Evolutionary conservation across 2,113 vertebrate species (phyloP), one percentile per base, ranked within the genome.

Genomic region (Apeltes quadracus): DNA sequence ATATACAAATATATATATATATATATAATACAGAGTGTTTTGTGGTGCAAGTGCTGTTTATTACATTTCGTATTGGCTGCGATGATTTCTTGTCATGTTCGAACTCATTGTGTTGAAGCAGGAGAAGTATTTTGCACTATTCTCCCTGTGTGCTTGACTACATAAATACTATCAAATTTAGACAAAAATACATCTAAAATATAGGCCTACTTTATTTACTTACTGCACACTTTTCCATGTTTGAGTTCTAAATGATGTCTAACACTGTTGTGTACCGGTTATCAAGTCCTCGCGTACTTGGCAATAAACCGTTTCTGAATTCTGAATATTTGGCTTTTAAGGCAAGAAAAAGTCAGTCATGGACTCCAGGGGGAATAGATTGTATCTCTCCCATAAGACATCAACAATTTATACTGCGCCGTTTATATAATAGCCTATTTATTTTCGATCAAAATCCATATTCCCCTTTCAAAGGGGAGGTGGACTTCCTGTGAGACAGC

Each of bases 401-500:
- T 3, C 51, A 14, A 41, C n/a, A 27, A 41, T 0, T 41, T 55
- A 68, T 41, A 25, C 14, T 18, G 34, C 34, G 55, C 22, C 39
- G 10, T 20, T 41, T 1, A 55, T 67, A 32, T 68, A 4, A 39
- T 22, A 10, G 25, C 2, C 12, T 1, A 25, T 46, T 50, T 10
- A 36, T 27, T 27, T 67, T 27, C 48, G 6, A 46, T 16, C 7
- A 34, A 38, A 27, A 73, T 23, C 18, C 18, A 55, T 18, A 9
- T 54, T 34, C 27, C 6, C 4, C 2, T 1, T 43, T 14, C 0
- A 29, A 29, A 39, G 6, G 0, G 2, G 3, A 27, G 22, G 32
- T 67, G 25, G 36, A 29, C 29, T 29, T 29, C 2, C 39, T 25
- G 46, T 0, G 0, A 72, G 73, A 85, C 71, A 0, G 83, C 57